Evolutionary conservation across 2,888 invertebrate genomes (phyloP).

Genomic region (Ernsta delagoae): DNA sequence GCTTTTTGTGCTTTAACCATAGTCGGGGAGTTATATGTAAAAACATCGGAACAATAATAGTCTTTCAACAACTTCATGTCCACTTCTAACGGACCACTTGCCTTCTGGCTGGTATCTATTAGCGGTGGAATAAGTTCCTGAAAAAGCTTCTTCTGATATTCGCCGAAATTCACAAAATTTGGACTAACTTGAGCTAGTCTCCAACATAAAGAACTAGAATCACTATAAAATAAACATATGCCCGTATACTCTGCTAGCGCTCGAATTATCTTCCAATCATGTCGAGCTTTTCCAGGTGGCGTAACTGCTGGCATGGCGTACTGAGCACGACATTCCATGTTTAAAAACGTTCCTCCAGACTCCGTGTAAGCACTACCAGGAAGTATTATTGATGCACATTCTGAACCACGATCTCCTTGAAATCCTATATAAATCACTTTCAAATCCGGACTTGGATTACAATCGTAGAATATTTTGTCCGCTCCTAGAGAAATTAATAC

Average conservation of each 20-base stretch:
- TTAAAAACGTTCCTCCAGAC: slow-evolving; percentile 96
- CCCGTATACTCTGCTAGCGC: slow-evolving; percentile 69
- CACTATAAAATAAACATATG: slow-evolving; percentile 58
- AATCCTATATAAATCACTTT: slow-evolving; percentile 96
- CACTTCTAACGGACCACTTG: slow-evolving; percentile 48
- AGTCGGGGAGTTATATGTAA: slow-evolving; percentile 67
- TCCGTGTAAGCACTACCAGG: slow-evolving; percentile 99
- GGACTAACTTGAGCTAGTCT: slow-evolving; percentile 71
- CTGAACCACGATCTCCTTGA: slow-evolving; percentile 97
- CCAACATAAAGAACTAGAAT: slow-evolving; percentile 53
- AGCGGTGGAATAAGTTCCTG: slow-evolving; percentile 48
- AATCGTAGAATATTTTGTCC: slow-evolving; percentile 92
- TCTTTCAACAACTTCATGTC: slow-evolving; percentile 61
- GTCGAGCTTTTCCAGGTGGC: slow-evolving; percentile 96
- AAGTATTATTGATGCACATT: slow-evolving; percentile 94
- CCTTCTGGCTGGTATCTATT: slow-evolving; percentile 37
- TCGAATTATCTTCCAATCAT: slow-evolving; percentile 98
- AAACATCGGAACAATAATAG: slow-evolving; percentile 73
- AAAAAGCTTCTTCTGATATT: slow-evolving; percentile 61
- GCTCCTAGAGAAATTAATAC: slow-evolving; percentile 96
- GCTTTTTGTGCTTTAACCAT: slow-evolving; percentile 69
- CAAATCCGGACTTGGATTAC: slow-evolving; percentile 90
- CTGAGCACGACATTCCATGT: slow-evolving; percentile 98
- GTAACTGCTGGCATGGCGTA: slow-evolving; percentile 94
- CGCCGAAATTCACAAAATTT: slow-evolving; percentile 58